Base-by-base conservation (phyloP, 2,113 vertebrate species). In the Buteo buteo region DNA sequence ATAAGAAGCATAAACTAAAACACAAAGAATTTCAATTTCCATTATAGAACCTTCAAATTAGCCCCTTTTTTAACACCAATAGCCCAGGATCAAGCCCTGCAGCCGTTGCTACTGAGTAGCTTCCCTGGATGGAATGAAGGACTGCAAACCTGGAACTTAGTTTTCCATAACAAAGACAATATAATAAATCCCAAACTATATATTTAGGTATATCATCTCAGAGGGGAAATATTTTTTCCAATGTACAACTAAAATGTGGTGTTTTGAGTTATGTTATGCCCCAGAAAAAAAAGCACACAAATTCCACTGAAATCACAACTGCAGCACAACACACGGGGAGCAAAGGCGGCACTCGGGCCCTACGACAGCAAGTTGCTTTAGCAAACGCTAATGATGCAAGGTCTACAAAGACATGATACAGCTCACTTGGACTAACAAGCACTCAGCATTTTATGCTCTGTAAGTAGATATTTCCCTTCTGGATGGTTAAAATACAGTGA, bases 1-100 rank as follows among this genome's bases (percentile, higher is more conserved):
- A 83, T 94, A 96, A 95, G 54, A 91, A 94, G 94, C 92, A 97
- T 71, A 95, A 96, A 92, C 84, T 91, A 90, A 96, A 96, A 70
- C 59, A 84, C 86, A 88, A 96, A 86, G 3, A 82, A 83, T 38
- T 95, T 85, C 45, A 36, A 91, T 74, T 92, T 92, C 52, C 31
- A 59, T 93, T 80, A 93, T 2, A 79, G 84, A 87, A 83, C 66
- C 38, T 93, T 93, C 16, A 34, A 78, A 66, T 91, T 86, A 83
- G 34, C 29, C 24, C 55, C 28, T 65, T 87, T 44, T 78, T 76
- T 81, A 69, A 93, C 19, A 87, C 5, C 6, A 3, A 19, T 5
- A 84, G 36, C 31, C 74, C 78, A 52, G 32, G 42, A 86, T 67
- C 62, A 77, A 80, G 62, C 26, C 65, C 34, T 86, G 61, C 64